phyloP scores from a whole-genome alignment of 2,888 invertebrate genomes.

The Taphrorychus bicolor region DNA sequence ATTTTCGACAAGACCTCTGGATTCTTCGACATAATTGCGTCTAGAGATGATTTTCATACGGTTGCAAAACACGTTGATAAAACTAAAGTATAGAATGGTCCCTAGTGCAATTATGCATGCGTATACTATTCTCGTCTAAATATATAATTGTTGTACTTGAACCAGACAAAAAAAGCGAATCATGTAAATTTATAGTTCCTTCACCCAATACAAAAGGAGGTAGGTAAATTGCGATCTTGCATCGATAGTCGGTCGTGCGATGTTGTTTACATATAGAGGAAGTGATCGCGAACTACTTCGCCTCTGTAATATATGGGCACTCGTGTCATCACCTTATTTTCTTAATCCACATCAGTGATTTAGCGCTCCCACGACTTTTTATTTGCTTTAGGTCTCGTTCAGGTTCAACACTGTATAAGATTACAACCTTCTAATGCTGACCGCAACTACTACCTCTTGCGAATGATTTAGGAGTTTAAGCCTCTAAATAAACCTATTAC shows the following conservation, averaged over 20 bases:
- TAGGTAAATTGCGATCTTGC: no score
- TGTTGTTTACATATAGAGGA: constrained; percentile 18
- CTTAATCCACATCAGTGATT: constrained; percentile 44
- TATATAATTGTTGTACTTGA: no score
- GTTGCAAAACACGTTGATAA: no score
- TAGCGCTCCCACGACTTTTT: constrained; percentile 34
- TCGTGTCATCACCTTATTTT: constrained; percentile 46
- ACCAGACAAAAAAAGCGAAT: no score
- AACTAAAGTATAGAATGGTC: no score
- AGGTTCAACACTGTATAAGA: constrained; percentile 19
- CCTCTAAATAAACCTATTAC: background rate
- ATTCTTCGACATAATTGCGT: constrained; percentile 9
- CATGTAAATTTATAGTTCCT: no score
- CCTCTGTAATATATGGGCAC: constrained; percentile 42
- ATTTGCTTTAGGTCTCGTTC: constrained; percentile 37
- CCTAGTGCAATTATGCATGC: no score
- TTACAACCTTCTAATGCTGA: constrained; percentile 9
- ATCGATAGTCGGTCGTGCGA: constrained; percentile 6
- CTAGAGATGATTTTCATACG: no score
- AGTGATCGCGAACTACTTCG: constrained; percentile 41
- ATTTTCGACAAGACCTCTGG: constrained; percentile 3
- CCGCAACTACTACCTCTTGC: constrained; percentile 13
- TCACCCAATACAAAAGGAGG: background rate
- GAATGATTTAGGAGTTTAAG: background rate
- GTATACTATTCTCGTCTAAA: no score